Conservation (phyloP, 2,797 vertebrate genomes). For the Nannoperca obscura region DNA sequence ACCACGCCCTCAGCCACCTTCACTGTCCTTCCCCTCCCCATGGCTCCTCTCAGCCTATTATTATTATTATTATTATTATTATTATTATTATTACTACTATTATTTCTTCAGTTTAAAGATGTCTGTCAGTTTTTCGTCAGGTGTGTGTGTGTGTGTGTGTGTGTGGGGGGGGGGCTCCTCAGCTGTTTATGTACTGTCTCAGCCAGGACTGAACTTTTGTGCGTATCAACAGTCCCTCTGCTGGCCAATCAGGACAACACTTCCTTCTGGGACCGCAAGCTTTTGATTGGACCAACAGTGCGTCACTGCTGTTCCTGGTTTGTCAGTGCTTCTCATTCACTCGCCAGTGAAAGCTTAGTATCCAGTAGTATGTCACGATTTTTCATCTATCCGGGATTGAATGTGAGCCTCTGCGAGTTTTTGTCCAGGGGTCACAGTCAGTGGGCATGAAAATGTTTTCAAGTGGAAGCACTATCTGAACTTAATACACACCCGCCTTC, state of each 20-base stretch:
- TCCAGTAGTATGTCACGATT: conserved; percentile 63
- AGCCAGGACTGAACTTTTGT: conserved; percentile 72
- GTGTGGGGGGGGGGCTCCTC: conserved; percentile 50
- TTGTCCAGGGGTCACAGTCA: conserved; percentile 55
- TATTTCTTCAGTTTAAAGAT: conserved; percentile 69
- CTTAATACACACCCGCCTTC: conserved; percentile 63
- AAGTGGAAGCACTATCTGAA: conserved; percentile 62
- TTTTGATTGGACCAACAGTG: conserved; percentile 68
- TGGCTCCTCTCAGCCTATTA: conserved; percentile 68
- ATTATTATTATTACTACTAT: conserved; percentile 65
- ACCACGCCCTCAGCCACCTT: conserved; percentile 78
- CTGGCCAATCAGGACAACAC: conserved; percentile 64
- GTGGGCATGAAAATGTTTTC: conserved; percentile 60
- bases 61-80: conserved; percentile 69
- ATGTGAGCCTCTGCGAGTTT: conserved; percentile 46
- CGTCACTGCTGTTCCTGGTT: conserved; percentile 60
- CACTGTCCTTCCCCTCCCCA: conserved; percentile 77
- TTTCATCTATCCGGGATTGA: conserved; percentile 54
- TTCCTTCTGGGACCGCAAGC: conserved; percentile 52
- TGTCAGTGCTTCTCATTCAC: conserved; percentile 57
- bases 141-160: conserved; percentile 29
- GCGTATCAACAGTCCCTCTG: conserved; percentile 67
- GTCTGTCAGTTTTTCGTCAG: conserved; percentile 61
- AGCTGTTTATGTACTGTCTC: conserved; percentile 73
- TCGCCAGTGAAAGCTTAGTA: conserved; percentile 61